Base-by-base conservation (phyloP, 2,113 vertebrate species). In the Ictalurus furcatus region DNA sequence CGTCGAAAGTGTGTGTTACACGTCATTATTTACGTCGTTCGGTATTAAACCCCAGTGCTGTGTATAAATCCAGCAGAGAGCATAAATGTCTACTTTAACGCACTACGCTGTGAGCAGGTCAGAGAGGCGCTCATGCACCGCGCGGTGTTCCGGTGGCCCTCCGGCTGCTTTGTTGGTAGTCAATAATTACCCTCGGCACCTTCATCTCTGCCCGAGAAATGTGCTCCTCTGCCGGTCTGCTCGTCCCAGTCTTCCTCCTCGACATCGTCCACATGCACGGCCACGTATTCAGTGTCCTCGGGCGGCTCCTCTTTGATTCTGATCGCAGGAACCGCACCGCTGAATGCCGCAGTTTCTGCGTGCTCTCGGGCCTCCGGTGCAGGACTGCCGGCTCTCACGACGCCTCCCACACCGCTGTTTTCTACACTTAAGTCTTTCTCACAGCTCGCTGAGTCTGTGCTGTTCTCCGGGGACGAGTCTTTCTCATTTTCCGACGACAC, bases 241-340 rank as follows among this genome's bases (percentile, higher is more conserved):
- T 92, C 91, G 11, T 44, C 44, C 17, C 58, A 63, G 34, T 28
- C 16, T 0, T 85, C 86, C 25, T 90, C 88, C 21, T 9, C 82
- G 37, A 63, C 59, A 40, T 90, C 89, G 13, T 88, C 85, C 83
- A 88, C n/a, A 54, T 85, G 73, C 16, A 90, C 87, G 56, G 86
- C 65, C 30, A 90, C 16, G 83, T 86, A 89, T 21, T 91, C 93
- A 2, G 85, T 84, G n/a, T 92, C 91, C 80, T 92, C 92, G 11
- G 59, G 40, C 25, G 85, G 80, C 80, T 93, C 93, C 44, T 89
- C 85, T 88, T 92, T 92, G 52, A 92, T 91, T 37, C 30, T 21
- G 9, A 90, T 40, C 28, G 44, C 25, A 37, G 90, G 81, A 71
- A 56, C 52, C 7, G 84, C 63, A 52, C 80, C 79, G 85, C 86